phyloP scores from a whole-genome alignment of 2,888 invertebrate genomes.

The Nycteola revayana region DNA sequence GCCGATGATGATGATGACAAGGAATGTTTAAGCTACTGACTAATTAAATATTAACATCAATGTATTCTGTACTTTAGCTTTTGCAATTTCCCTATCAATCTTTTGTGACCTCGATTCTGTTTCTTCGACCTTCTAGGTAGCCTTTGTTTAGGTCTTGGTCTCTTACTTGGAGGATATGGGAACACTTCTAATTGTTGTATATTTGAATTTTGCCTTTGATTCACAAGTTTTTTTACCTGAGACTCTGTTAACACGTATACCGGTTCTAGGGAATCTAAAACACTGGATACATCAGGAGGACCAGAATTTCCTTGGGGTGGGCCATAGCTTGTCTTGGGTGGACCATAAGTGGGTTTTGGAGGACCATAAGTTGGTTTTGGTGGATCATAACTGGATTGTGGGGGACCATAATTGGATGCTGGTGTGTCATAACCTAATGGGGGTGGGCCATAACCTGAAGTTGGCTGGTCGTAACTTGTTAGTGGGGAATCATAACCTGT shows the following conservation, averaged over 20 bases:
- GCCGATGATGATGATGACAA: too few relatives aligned
- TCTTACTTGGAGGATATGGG: slow-evolving; percentile 35
- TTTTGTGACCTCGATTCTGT: slow-evolving; percentile 15
- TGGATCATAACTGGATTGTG: slow-evolving; percentile 10
- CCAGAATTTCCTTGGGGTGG: slow-evolving; percentile 16
- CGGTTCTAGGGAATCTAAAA: slow-evolving; percentile 49
- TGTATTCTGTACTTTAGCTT: slow-evolving; percentile 21
- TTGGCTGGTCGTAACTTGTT: too few relatives aligned
- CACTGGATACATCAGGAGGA: slow-evolving; percentile 13
- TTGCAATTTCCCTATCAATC: slow-evolving; percentile 12
- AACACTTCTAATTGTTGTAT: slow-evolving; percentile 65
- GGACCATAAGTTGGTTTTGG: slow-evolving; percentile 10
- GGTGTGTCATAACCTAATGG: background rate
- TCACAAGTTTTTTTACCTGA: slow-evolving; percentile 59
- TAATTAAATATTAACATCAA: too few relatives aligned
- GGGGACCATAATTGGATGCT: background rate
- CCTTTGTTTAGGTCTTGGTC: slow-evolving; percentile 36
- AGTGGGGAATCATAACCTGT: background rate
- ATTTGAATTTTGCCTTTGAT: slow-evolving; percentile 57
- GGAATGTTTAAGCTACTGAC: too few relatives aligned
- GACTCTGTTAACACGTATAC: slow-evolving; percentile 66
- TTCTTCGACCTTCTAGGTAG: slow-evolving; percentile 40
- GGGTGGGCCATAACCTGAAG: too few relatives aligned
- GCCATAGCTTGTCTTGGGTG: slow-evolving; percentile 2
- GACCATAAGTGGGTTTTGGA: slow-evolving; percentile 5